Base-by-base conservation (phyloP, 2,797 vertebrate genomes). In the Pteronotus mesoamericanus region DNA sequence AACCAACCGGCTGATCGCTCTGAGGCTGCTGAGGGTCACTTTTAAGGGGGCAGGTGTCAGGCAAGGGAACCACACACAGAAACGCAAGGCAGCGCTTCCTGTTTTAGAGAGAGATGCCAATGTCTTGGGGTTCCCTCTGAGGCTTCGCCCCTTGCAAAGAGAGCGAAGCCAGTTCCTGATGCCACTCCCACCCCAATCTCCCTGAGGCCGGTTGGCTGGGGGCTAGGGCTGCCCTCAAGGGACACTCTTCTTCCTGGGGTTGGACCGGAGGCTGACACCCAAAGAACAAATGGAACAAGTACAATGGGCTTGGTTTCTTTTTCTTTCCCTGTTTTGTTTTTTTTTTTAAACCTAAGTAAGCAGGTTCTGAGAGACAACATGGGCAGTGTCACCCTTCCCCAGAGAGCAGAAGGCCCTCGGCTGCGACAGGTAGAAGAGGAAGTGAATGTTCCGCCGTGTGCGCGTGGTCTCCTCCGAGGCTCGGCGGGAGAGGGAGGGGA, bases 331-430 rank as follows among this genome's bases (percentile, higher is more conserved):
- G 53, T 80, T 96, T 94, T 46, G 12, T 88, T 91, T 42, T 24
- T 46, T 48, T 71, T 61, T 90, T 80, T 83, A 53, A 94, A 96
- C 95, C 97, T 96, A 82, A 95, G 69, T 42, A 92, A 98, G 97
- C 89, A 87, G 87, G 46, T 89, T 94, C 51, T 96, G 44, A 95
- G 90, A 77, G 48, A 87, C 71, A n/a, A 71, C 53, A 14, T 14
- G 94, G 95, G 97, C 96, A 90, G 96, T 87, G 57, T 74, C 93
- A 72, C 96, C 92, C 39, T 42, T 91, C 94, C 87, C 94, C 95
- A 69, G 93, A 66, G 95, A 96, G 92, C 95, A 94, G 96, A 61
- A 66, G 61, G 57, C 83, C 39, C 6, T 90, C 93, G 85, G 72
- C 39, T 61, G 77, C 24, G 90, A 94, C 78, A 24, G 75, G 78